Base-by-base conservation (phyloP, 2,797 vertebrate species). In the Taenioides sp. region DNA sequence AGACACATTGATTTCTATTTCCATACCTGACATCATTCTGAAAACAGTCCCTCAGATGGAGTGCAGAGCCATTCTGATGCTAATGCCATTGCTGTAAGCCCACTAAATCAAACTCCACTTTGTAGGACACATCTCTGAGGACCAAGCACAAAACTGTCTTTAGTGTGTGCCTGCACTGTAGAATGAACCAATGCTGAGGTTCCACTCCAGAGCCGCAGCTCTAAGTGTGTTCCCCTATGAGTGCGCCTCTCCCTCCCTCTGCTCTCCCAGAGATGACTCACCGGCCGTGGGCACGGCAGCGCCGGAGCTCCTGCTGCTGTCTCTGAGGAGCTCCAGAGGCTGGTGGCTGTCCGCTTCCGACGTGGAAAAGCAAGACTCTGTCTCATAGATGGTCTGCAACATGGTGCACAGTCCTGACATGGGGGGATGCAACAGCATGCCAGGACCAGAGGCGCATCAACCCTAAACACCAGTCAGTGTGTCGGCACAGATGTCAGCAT, bases 371-470 rank as follows among this genome's bases (percentile, higher is more conserved):
- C 95, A 96, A 84, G 96, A 95, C 91, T 97, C 96, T 1, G 95
- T 96, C 93, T 97, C 96, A 82, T 96, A 96, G 93, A 96, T 97
- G 83, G 96, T 97, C 93, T 97, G 96, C 92, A 97, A 93, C 96
- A 97, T 96, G 87, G 94, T 92, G 91, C 94, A 94, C 84, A 96
- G 94, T 91, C 94, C 95, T 91, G 94, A 95, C 77, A 95, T 94
- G 4, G 94, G 94, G 84, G 96, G 95, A 90, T 95, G 93, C 85
- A 97, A 94, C 92, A 96, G 94, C 96, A 96, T 97, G 94, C 95
- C 96, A 93, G 76, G 86, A 86, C 87, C 59, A 82, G 83, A 82
- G 74, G 70, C 67, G 69, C 73, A 66, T 76, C 73, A 62, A 74
- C 65, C 67, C 43, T 67, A 70, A 60, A 69, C 58, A 57, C 37